Evolutionary conservation across 2,797 vertebrate genomes (phyloP).

Genomic region (Mus spretus): DNA sequence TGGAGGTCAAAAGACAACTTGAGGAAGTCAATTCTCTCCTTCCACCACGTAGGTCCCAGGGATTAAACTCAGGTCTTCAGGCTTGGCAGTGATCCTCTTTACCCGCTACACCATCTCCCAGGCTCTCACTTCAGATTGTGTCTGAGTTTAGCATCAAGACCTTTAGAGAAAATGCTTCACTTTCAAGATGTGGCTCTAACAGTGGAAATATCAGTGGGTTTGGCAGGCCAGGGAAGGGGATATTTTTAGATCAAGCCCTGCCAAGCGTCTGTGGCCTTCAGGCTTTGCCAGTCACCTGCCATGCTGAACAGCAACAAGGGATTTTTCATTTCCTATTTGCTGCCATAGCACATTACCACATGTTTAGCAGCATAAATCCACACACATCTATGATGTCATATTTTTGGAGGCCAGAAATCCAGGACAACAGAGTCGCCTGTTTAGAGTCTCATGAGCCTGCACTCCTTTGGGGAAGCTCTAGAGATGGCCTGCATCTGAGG

Average conservation of each 20-base stretch:
- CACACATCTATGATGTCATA: neutral
- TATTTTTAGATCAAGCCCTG: slow-evolving; percentile 28
- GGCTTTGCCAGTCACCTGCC: neutral
- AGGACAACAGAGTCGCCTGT: neutral
- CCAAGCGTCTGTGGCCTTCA: neutral
- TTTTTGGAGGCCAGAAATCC: neutral
- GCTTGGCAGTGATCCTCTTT: neutral
- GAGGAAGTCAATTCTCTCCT: neutral
- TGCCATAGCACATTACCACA: neutral
- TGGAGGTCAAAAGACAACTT: neutral
- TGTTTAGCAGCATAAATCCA: neutral
- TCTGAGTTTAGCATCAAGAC: neutral
- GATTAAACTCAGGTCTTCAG: neutral
- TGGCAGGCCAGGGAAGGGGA: neutral
- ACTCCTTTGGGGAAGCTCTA: neutral
- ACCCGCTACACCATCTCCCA: too few relatives aligned
- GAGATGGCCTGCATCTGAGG: neutral
- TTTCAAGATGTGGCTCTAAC: neutral
- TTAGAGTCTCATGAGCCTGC: neutral
- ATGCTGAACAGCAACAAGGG: neutral
- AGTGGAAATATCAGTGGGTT: neutral
- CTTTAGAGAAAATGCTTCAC: slow-evolving; percentile 4
- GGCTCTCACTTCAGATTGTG: neutral
- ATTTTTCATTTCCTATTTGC: neutral
- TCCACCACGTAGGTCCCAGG: too few relatives aligned